Conservation (phyloP, 2,888 invertebrate species). For the Lomographa bimaculata region DNA sequence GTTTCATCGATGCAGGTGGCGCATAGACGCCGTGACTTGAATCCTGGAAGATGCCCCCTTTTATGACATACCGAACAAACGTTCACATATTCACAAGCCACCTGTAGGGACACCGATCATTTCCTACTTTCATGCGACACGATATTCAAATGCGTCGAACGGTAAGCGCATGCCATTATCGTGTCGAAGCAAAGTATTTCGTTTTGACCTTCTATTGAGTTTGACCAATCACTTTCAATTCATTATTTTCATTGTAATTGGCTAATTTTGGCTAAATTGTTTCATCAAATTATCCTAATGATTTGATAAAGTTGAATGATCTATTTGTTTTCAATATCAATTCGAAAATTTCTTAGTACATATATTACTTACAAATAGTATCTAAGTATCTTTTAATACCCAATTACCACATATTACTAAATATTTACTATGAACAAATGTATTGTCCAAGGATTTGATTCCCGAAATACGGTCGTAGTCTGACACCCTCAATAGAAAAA, state of each 20-base stretch:
- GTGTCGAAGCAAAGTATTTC: slow-evolving; percentile 16
- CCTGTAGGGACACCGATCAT: slow-evolving; percentile 45
- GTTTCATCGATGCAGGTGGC: slow-evolving; percentile 72
- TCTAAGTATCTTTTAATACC: too few relatives aligned
- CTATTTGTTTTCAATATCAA: too few relatives aligned
- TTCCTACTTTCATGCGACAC: slow-evolving; percentile 50
- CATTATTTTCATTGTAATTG: slow-evolving; percentile 8
- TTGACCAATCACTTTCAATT: slow-evolving; percentile 11
- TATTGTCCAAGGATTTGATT: too few relatives aligned
- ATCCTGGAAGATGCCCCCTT: slow-evolving; percentile 66
- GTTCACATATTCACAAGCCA: slow-evolving; percentile 39
- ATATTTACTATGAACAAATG: too few relatives aligned
- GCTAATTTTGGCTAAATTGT: slow-evolving; percentile 2
- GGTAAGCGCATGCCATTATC: slow-evolving; percentile 25
- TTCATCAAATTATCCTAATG: background rate
- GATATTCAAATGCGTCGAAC: slow-evolving; percentile 52
- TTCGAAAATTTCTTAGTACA: too few relatives aligned
- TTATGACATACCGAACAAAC: slow-evolving; percentile 49
- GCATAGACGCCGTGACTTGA: slow-evolving; percentile 67
- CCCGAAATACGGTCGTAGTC: too few relatives aligned
- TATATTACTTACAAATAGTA: too few relatives aligned
- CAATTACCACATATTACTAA: too few relatives aligned
- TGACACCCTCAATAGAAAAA: too few relatives aligned
- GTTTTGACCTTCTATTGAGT: slow-evolving; percentile 15
- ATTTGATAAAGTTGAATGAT: too few relatives aligned